These are phyloP conservation scores for Agapostemon virescens DNA, from an alignment of 2,888 invertebrate species.

Conservation along the genomic window DNA sequence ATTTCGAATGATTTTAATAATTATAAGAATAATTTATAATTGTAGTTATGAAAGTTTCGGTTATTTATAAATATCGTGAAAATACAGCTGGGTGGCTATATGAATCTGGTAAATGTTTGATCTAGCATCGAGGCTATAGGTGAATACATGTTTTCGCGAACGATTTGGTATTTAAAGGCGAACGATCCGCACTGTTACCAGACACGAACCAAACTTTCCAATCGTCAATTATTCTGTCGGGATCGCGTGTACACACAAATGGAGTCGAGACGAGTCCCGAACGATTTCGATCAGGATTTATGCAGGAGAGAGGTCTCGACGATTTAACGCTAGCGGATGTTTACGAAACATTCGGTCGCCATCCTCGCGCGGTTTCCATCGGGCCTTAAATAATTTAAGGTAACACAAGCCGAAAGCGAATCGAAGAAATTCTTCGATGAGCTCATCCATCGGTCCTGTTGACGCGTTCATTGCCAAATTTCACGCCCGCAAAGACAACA, in stretches of 20 bases:
- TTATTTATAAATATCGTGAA: too few relatives aligned
- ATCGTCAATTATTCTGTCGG: constrained; percentile 12
- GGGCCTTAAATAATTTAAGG: constrained; percentile 21
- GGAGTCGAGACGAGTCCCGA: neutral
- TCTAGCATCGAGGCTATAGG: neutral
- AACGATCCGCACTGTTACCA: neutral
- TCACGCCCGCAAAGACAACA: neutral
- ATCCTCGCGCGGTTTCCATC: constrained; percentile 2
- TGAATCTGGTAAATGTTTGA: neutral
- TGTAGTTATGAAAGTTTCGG: neutral
- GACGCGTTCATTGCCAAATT: constrained; percentile 10
- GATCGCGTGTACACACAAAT: constrained; percentile 5
- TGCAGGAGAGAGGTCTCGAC: neutral
- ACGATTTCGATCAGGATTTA: constrained; percentile 9
- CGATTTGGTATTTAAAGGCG: neutral
- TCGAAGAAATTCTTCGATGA: constrained; percentile 16
- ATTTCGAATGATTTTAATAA: neutral
- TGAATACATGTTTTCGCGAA: neutral
- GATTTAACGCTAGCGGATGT: constrained; percentile 24
- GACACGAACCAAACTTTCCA: neutral
- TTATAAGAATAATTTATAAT: neutral
- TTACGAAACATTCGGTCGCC: constrained; percentile 16
- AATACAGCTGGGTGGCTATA: neutral
- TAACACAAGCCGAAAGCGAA: constrained; percentile 6
- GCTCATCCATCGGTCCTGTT: constrained; percentile 5